Evolutionary conservation across 2,113 vertebrate genomes (phyloP).

Genomic region (Centropristis striata): DNA sequence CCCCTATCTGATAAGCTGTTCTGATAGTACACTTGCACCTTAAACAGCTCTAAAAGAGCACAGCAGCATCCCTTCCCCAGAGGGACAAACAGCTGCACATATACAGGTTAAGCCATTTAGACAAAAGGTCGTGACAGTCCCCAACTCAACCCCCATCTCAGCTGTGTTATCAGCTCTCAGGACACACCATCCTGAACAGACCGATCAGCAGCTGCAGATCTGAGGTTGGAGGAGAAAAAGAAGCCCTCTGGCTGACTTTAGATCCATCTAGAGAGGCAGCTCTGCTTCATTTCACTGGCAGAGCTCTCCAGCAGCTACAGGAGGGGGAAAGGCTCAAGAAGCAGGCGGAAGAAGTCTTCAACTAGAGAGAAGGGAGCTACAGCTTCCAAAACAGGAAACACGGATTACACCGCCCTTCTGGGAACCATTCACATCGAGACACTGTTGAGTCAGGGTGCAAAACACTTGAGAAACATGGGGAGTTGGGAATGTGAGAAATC

Average conservation of each 20-base stretch:
- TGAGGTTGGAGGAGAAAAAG: constrained; percentile 8
- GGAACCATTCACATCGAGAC: constrained; percentile 44
- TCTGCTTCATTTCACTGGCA: constrained; percentile 48
- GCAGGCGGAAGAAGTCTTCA: constrained; percentile 17
- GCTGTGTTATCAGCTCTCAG: constrained; percentile 32
- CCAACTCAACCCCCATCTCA: not conserved
- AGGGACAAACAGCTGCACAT: constrained; percentile 10
- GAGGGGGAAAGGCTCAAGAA: constrained; percentile 4
- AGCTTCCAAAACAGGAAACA: constrained; percentile 63
- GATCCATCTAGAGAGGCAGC: constrained; percentile 38
- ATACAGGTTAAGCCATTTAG: constrained; percentile 6
- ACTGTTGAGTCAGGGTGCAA: constrained; percentile 23
- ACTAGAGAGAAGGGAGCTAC: constrained; percentile 9
- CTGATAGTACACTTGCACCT: not conserved
- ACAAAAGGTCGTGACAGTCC: constrained; percentile 18
- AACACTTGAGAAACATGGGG: constrained; percentile 12
- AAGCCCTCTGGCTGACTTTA: constrained; percentile 42
- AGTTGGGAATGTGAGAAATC: not conserved
- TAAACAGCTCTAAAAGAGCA: not conserved
- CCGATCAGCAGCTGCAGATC: constrained; percentile 40
- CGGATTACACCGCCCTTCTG: constrained; percentile 50
- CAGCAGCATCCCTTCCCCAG: not conserved
- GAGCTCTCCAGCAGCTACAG: constrained; percentile 28
- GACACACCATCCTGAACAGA: constrained; percentile 39
- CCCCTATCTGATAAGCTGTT: not conserved